Evolutionary conservation across 2,797 vertebrate species (phyloP).

Genomic region (Malacoraja senta): DNA sequence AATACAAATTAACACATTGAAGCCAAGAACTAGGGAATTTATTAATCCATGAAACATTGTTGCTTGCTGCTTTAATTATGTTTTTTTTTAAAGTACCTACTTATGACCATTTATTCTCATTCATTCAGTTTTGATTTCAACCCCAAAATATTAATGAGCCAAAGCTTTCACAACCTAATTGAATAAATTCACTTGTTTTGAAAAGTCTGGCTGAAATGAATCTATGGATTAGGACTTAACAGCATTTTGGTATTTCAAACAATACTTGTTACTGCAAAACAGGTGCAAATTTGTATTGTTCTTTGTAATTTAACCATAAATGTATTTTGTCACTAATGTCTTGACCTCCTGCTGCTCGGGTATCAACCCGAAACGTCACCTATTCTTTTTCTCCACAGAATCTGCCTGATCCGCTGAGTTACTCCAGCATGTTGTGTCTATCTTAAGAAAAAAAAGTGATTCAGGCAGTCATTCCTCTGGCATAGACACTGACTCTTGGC

Average conservation of each 20-base stretch:
- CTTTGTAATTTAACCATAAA: neutral
- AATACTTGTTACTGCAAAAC: neutral
- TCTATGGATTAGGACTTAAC: neutral
- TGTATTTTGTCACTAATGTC: neutral
- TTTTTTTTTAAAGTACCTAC: neutral
- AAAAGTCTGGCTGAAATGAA: neutral
- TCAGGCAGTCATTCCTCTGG: neutral
- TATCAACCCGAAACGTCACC: too few relatives aligned
- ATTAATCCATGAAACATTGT: neutral
- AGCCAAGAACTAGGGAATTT: neutral
- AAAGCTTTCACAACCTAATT: constrained; percentile 16
- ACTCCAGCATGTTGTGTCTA: too few relatives aligned
- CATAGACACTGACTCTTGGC: neutral
- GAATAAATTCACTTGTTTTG: constrained; percentile 6
- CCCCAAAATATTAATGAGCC: neutral
- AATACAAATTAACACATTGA: neutral
- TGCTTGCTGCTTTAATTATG: neutral
- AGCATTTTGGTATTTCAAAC: constrained; percentile 14
- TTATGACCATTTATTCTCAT: neutral
- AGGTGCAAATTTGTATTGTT: neutral
- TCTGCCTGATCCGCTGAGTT: too few relatives aligned
- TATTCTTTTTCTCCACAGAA: too few relatives aligned
- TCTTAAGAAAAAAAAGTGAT: neutral
- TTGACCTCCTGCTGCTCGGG: neutral
- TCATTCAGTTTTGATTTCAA: neutral